Evolutionary conservation across 1,140 invertebrate species (phyloP).

Genomic region (Acarapis woodi): DNA sequence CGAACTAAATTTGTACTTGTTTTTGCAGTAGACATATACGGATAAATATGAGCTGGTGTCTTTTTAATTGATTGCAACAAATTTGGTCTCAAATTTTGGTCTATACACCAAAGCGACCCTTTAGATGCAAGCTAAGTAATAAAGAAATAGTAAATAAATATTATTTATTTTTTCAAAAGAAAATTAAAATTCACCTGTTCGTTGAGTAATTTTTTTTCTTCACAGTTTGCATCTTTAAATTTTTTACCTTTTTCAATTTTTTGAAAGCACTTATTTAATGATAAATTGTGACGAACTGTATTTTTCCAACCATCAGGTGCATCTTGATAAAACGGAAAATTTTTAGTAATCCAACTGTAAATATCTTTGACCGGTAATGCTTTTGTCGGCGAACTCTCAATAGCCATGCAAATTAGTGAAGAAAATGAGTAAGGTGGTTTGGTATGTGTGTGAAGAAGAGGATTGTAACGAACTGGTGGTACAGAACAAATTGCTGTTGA

Average conservation of each 20-base stretch:
- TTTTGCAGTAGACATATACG: conserved; percentile 19
- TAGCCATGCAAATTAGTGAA: conserved; percentile 88
- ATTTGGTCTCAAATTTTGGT: conserved; percentile 55
- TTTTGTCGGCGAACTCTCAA: conserved; percentile 60
- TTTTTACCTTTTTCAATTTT: conserved; percentile 22
- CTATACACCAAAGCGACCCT: conserved; percentile 78
- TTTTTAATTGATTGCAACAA: conserved; percentile 49
- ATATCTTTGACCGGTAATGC: conserved; percentile 82
- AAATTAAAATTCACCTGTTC: conserved; percentile 9
- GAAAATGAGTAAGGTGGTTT: conserved; percentile 85
- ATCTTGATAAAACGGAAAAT: conserved; percentile 24
- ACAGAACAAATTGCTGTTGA: no score
- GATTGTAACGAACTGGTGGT: conserved; percentile 19
- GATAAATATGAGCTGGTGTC: conserved; percentile 45
- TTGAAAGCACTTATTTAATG: conserved; percentile 25
- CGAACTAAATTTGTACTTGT: conserved; percentile 1
- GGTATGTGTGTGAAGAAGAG: conserved; percentile 41
- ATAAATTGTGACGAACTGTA: conserved; percentile 25
- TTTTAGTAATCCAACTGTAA: conserved; percentile 71
- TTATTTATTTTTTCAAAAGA: neutral
- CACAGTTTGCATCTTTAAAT: neutral
- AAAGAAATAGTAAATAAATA: neutral
- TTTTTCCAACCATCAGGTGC: conserved; percentile 27
- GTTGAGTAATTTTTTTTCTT: conserved; percentile 13
- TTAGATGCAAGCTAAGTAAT: conserved; percentile 48